phyloP scores from a whole-genome alignment of 2,888 invertebrate species.

The Autographa gamma region DNA sequence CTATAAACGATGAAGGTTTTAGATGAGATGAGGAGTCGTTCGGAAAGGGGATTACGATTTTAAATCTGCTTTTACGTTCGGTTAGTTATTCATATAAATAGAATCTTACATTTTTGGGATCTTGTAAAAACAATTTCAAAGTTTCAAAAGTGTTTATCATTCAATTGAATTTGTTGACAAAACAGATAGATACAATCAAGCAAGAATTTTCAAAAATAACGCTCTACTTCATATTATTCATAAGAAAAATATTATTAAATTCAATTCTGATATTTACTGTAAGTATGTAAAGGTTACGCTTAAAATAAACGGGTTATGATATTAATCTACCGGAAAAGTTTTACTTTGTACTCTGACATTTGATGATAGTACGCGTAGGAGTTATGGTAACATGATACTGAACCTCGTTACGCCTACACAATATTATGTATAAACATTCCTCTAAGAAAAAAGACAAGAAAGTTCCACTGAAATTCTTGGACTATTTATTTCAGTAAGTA shows the following conservation, averaged over 20 bases:
- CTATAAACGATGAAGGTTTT: neutral
- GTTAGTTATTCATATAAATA: neutral
- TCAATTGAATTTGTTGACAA: too few relatives aligned
- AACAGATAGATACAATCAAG: too few relatives aligned
- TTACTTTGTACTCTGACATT: neutral
- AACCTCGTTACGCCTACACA: neutral
- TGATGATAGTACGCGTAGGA: neutral
- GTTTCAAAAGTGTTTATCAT: too few relatives aligned
- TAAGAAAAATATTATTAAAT: neutral
- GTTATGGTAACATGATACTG: neutral
- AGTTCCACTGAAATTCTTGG: too few relatives aligned
- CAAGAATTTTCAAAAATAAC: too few relatives aligned
- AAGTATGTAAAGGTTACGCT: neutral
- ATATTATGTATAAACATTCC: neutral
- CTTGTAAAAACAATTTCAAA: too few relatives aligned
- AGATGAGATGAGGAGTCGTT: constrained; percentile 1
- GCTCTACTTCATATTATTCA: neutral
- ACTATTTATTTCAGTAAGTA: too few relatives aligned
- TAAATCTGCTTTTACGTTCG: neutral
- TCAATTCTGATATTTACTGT: neutral
- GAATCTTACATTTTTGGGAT: too few relatives aligned
- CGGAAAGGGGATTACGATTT: neutral
- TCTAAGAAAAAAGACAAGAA: neutral
- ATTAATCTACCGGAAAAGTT: too few relatives aligned
- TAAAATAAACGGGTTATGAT: neutral